phyloP scores from a whole-genome alignment of 2,797 vertebrate genomes.

The Natrix natrix region DNA sequence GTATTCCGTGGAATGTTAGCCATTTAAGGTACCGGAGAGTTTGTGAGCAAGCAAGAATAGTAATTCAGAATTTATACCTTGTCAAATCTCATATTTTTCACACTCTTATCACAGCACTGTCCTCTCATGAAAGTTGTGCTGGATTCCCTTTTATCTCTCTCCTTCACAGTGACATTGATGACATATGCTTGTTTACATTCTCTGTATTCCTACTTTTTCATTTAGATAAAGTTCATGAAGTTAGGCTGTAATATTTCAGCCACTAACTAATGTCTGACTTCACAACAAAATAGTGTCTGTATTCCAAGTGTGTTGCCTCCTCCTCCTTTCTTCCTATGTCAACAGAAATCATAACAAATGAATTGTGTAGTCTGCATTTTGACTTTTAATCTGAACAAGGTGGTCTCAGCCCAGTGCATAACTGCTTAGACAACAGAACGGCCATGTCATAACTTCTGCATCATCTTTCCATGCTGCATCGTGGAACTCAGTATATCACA shows the following conservation, averaged over 20 bases:
- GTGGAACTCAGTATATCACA: conserved; percentile 12
- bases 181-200: background rate
- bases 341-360: background rate
- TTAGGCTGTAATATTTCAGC: background rate
- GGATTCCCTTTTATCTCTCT: background rate
- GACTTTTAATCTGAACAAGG: background rate
- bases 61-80: background rate
- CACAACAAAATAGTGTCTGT: background rate
- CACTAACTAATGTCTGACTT: background rate
- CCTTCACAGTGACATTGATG: background rate
- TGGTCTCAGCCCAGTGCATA: background rate
- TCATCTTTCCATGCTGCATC: background rate
- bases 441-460: background rate
- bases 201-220: background rate
- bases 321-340: background rate
- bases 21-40: background rate
- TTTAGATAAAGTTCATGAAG: background rate
- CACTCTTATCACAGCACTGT: background rate
- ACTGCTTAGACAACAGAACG: conserved; percentile 11
- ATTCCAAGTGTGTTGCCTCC: background rate
- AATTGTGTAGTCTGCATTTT: conserved; percentile 9
- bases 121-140: background rate
- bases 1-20: background rate
- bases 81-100: background rate
- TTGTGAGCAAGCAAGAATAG: background rate